These are phyloP conservation scores for Dicrurus megarhynchus DNA, from an alignment of 2,113 vertebrate genomes.

Conservation along the genomic window DNA sequence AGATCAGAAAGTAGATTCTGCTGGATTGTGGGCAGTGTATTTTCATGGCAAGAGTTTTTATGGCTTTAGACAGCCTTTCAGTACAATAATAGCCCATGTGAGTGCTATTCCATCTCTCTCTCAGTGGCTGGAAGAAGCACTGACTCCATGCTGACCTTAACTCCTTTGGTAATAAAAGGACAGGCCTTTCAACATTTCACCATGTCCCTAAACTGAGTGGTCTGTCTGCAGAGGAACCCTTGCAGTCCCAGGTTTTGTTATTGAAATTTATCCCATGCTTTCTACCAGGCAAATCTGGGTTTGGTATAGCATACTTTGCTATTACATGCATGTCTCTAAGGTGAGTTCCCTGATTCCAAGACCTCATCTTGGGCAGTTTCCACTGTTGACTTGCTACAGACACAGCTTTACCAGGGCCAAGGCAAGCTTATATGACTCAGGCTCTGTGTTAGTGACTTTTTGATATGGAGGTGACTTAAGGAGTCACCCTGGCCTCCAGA, in stretches of 20 bases:
- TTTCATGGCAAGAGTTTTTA: neutral
- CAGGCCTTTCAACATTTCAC: rapidly evolving
- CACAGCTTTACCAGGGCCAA: neutral
- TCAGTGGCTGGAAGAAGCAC: neutral
- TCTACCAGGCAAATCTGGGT: neutral
- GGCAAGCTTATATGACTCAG: neutral
- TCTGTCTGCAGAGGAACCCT: neutral
- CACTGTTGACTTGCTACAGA: neutral
- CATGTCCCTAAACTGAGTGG: rapidly evolving
- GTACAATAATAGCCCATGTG: neutral
- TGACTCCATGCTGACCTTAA: neutral
- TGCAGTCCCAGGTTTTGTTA: neutral
- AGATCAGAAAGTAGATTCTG: slow-evolving; percentile 27
- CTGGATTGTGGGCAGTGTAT: neutral
- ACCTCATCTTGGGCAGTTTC: neutral
- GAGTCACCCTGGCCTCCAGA: neutral
- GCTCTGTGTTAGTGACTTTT: neutral
- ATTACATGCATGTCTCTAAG: neutral
- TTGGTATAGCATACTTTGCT: neutral
- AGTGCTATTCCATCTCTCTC: neutral
- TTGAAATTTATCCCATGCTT: neutral
- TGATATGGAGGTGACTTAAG: neutral
- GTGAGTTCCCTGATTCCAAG: neutral
- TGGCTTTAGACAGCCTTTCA: neutral
- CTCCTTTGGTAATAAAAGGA: neutral